Conservation (phyloP, 2,888 invertebrate genomes). For the Caenorhabditis auriculariae region DNA sequence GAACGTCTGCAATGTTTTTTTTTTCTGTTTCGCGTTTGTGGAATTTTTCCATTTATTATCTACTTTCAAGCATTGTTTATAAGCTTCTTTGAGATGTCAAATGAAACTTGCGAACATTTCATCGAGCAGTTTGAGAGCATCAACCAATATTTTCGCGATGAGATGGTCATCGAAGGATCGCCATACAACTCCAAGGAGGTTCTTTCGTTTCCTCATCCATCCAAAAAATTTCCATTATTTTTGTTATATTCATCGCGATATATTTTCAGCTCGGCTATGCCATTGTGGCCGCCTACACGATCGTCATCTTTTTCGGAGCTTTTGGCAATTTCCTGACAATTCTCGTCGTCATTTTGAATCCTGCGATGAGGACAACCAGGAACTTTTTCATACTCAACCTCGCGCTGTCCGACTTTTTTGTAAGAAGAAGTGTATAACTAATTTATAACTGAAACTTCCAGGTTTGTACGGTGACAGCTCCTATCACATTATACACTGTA, state of each 20-base stretch:
- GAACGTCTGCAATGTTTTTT: background rate
- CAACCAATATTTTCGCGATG: constrained; percentile 58
- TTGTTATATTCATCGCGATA: too few species aligned
- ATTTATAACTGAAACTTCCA: constrained; percentile 54
- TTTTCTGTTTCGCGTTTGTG: background rate
- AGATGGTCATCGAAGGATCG: constrained; percentile 52
- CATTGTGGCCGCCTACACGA: constrained; percentile 52
- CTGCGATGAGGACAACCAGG: constrained; percentile 86
- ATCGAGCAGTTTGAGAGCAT: constrained; percentile 41
- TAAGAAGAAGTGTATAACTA: constrained; percentile 12
- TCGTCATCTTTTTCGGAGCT: constrained; percentile 81
- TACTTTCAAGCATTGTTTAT: background rate
- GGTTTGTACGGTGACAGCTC: constrained; percentile 85
- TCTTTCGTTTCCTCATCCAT: constrained; percentile 1
- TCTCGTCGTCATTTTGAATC: constrained; percentile 77
- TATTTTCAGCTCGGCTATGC: constrained; percentile 53
- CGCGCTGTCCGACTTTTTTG: constrained; percentile 60
- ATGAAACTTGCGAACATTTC: constrained; percentile 33
- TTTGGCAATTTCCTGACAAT: constrained; percentile 85
- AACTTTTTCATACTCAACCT: constrained; percentile 64
- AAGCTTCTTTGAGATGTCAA: constrained; percentile 8
- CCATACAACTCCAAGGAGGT: constrained; percentile 54
- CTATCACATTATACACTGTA: constrained; percentile 83
- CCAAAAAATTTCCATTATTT: background rate
- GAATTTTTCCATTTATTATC: background rate